Base-by-base conservation (phyloP, 92 coral and sea anemone species). In the Muricea muricata region DNA sequence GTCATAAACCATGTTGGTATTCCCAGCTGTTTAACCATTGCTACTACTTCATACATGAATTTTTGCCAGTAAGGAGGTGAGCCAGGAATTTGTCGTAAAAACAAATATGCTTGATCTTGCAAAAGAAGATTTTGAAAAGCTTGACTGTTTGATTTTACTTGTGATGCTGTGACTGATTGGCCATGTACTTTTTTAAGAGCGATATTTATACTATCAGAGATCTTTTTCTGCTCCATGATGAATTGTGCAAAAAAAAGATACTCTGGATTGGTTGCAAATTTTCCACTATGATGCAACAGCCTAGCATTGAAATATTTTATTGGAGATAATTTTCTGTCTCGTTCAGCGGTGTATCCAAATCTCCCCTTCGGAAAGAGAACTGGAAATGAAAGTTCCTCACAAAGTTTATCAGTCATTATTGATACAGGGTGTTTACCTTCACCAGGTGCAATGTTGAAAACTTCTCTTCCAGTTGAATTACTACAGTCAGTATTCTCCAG, bases 1-100 rank as follows among this genome's bases (percentile, higher is more conserved):
- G 93, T 90, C 91, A 83, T 90, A 69, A 90, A 90, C 89, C 91
- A 90, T 30, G 93, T 90, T 55, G 93, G 93, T 56, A 90, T 87
- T 15, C 93, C 89, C 32, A 90, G 91, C 81, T 80, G 84, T 29
- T 80, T 63, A 6, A 81, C 85, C 85, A 81, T 81, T n/a, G 85
- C 85, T 21, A 52, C 60, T 25, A 52, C 60, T 17, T 52, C 60
- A 52, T 52, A 52, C 60, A 52, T 52, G 23, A 52, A 81, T 31
- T 45, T 39, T 31, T 45, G 25, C 75, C 71, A 41, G 30, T 23
- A 33, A 63, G 50, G 30, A 50, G 81, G 81, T 2, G 81, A 48
- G 15, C 81, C 42, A 37, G 42, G 81, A 24, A 88, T 84, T 65
- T 82, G 79, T 73, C 89, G 79, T 52, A 89, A 40, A 65, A 89